phyloP scores from a whole-genome alignment of 2,888 invertebrate species.

The Sarcophaga rosellei region DNA sequence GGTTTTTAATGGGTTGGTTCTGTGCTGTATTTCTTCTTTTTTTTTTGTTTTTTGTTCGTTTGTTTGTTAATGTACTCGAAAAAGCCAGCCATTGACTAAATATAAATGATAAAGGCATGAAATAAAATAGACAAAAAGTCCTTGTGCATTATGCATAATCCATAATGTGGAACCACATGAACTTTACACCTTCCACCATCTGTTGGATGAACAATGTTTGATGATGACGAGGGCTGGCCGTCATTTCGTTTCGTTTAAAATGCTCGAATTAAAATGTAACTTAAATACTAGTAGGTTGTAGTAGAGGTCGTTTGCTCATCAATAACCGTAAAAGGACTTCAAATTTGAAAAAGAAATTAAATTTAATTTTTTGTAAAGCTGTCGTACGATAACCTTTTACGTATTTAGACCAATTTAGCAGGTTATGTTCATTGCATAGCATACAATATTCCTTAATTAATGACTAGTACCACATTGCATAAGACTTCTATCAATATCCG shows the following conservation, averaged over 20 bases:
- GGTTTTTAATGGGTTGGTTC: conserved; percentile 62
- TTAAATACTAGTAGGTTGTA: not conserved
- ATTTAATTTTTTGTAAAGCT: not conserved
- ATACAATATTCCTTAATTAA: too few relatives aligned
- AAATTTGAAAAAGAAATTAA: not conserved
- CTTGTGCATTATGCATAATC: conserved; percentile 66
- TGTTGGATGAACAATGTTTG: not conserved
- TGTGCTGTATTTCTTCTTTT: not conserved
- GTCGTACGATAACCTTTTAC: too few relatives aligned
- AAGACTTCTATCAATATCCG: too few relatives aligned
- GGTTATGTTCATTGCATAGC: too few relatives aligned
- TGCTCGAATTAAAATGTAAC: conserved; percentile 65
- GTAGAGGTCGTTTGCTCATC: not conserved
- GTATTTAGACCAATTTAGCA: too few relatives aligned
- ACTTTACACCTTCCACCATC: conserved; percentile 77
- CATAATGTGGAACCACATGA: conserved; percentile 73
- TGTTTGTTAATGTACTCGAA: not conserved
- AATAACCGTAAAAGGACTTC: not conserved
- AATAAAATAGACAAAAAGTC: conserved; percentile 19
- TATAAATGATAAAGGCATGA: conserved; percentile 25
- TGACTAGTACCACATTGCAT: too few relatives aligned
- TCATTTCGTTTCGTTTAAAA: conserved; percentile 60
- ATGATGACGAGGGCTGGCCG: conserved; percentile 67
- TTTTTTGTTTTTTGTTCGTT: not conserved
- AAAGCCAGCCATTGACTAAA: not conserved